These are phyloP conservation scores for Hiodon tergisus DNA, from an alignment of 2,113 vertebrate genomes.

Conservation along the genomic window DNA sequence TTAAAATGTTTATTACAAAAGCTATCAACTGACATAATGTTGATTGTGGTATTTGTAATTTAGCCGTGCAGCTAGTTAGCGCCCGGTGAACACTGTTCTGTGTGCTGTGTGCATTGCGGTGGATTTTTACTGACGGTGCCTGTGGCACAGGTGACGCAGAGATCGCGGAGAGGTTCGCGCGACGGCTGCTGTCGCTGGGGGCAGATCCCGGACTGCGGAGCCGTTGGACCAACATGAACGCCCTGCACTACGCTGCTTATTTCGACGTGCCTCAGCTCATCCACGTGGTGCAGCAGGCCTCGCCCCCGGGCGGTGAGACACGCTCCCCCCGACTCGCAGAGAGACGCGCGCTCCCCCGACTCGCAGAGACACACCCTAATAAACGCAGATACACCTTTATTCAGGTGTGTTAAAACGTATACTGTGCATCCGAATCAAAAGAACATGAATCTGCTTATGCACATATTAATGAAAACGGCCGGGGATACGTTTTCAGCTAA, in stretches of 20 bases:
- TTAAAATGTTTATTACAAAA: no score
- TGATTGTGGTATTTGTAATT: no score
- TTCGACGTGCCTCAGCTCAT: conserved; percentile 94
- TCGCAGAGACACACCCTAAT: background rate
- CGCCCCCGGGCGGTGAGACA: conserved; percentile 79
- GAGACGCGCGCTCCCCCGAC: background rate
- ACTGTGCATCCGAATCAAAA: no score
- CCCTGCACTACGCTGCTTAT: conserved; percentile 94
- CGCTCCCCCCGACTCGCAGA: background rate
- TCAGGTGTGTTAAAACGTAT: background rate
- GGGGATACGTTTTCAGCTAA: no score
- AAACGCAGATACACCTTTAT: background rate
- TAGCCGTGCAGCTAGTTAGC: background rate
- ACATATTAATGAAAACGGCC: no score
- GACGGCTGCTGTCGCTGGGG: conserved; percentile 76
- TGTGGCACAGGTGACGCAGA: conserved; percentile 78
- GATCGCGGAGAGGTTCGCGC: conserved; percentile 79
- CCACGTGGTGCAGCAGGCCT: conserved; percentile 77
- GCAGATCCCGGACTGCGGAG: conserved; percentile 84
- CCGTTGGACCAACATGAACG: conserved; percentile 98
- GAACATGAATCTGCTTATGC: no score
- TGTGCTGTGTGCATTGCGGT: background rate
- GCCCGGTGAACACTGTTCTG: background rate
- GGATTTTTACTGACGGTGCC: background rate
- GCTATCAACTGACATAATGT: no score